A percentile compares a stretch with the other conserved stretches of the same genome.
Conservation (phyloP, 37 sponge, comb jelly and placozoan genomes). For the Theonella swinhoei region DNA sequence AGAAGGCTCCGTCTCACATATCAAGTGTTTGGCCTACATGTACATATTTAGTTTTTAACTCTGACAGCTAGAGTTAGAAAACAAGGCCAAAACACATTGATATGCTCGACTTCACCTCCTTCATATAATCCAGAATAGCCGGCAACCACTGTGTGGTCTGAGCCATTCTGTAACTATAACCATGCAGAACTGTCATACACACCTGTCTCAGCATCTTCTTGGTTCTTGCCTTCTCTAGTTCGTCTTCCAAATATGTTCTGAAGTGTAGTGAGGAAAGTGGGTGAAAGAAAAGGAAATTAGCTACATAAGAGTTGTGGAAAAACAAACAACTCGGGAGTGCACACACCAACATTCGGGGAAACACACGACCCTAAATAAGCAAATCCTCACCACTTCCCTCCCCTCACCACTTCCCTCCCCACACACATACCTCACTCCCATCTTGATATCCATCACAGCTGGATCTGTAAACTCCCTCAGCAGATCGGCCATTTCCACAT, state of each 20-base stretch:
- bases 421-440: conserved; percentile 71
- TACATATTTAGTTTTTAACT: too few species aligned
- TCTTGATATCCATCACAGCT: conserved; percentile 98
- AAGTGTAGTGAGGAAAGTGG: background rate
- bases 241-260: conserved; percentile 95
- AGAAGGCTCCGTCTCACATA: too few species aligned
- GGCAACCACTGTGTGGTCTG: too few species aligned
- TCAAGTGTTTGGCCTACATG: too few species aligned
- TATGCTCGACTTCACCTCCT: too few species aligned
- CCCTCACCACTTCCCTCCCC: background rate
- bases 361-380: background rate
- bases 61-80: too few species aligned
- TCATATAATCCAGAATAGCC: too few species aligned
- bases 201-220: conserved; percentile 72
- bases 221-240: conserved; percentile 76
- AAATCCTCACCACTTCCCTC: background rate
- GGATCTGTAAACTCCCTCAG: conserved; percentile 96
- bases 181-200: too few species aligned
- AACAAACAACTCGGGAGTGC: background rate
- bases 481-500: conserved; percentile 94
- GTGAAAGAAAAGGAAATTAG: background rate
- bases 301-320: background rate
- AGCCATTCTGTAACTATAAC: too few species aligned
- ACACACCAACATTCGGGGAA: background rate
- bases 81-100: too few species aligned